These are phyloP conservation scores for Hydractinia symbiolongicarpus DNA, from an alignment of 30 jellyfish, hydroid and myxozoan species.

Conservation along the genomic window DNA sequence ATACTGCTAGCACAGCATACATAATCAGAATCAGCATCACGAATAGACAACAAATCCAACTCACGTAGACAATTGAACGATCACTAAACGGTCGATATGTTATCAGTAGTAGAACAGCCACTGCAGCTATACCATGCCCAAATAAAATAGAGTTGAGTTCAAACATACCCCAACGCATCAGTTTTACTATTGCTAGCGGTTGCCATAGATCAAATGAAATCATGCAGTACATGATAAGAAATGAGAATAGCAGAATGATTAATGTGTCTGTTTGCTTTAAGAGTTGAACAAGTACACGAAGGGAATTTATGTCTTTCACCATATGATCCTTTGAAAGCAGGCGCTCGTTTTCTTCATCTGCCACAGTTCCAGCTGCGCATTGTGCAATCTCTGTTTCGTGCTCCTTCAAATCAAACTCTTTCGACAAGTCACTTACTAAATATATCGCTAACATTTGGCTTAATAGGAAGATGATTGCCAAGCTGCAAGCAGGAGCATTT, in stretches of 20 bases:
- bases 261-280: neutral
- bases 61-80: neutral
- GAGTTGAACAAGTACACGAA: neutral
- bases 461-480: slow-evolving; percentile 32
- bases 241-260: neutral
- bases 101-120: neutral
- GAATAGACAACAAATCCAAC: neutral
- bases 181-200: slow-evolving; percentile 1
- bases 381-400: no score
- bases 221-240: slow-evolving; percentile 14
- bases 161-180: neutral
- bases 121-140: slow-evolving; percentile 6
- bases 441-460: slow-evolving; percentile 1
- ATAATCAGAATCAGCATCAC: neutral
- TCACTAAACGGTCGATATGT: neutral
- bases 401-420: slow-evolving; percentile 27
- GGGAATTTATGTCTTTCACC: no score
- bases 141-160: slow-evolving; percentile 9
- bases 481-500: slow-evolving; percentile 21
- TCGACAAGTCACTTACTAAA: slow-evolving; percentile 40
- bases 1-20: neutral
- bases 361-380: no score
- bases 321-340: no score
- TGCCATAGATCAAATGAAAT: slow-evolving; percentile 17
- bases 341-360: no score